phyloP scores from a whole-genome alignment of 1,140 invertebrate genomes.

The Euura lappo region DNA sequence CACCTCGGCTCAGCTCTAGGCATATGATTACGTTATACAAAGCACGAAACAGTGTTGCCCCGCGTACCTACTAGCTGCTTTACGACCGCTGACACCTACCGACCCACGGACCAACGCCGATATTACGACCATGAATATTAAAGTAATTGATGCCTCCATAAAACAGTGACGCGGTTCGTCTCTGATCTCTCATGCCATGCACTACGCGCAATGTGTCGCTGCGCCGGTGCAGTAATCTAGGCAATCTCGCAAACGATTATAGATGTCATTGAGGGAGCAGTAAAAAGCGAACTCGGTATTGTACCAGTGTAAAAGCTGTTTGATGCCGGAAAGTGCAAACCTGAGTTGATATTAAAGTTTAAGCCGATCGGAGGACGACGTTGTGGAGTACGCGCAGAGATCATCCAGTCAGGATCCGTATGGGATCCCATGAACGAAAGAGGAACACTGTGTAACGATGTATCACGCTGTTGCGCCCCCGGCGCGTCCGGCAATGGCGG shows the following conservation, averaged over 20 bases:
- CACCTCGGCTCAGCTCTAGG: not conserved
- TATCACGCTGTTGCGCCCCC: constrained; percentile 61
- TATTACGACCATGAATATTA: constrained; percentile 51
- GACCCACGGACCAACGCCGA: constrained; percentile 22
- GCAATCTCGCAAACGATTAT: no score
- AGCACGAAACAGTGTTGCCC: constrained; percentile 22
- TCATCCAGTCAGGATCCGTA: constrained; percentile 9
- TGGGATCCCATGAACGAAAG: constrained; percentile 35
- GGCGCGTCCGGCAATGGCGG: constrained; percentile 53
- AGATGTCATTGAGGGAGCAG: no score
- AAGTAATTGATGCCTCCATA: constrained; percentile 54
- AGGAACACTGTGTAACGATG: constrained; percentile 59
- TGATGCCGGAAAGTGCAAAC: no score
- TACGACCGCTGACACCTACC: constrained; percentile 48
- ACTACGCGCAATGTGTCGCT: no score
- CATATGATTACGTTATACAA: constrained; percentile 36
- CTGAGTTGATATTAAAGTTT: no score
- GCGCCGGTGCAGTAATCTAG: no score
- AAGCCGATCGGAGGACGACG: no score
- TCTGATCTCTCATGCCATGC: constrained; percentile 21
- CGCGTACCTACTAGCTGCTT: constrained; percentile 28
- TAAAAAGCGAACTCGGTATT: no score
- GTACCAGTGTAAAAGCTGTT: no score
- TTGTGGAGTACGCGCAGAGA: constrained; percentile 1
- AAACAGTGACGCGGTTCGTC: constrained; percentile 40